Evolutionary conservation across 2,113 vertebrate species (phyloP), one percentile per base, ranked within the genome.

Genomic region (Pachycephala philippinensis): DNA sequence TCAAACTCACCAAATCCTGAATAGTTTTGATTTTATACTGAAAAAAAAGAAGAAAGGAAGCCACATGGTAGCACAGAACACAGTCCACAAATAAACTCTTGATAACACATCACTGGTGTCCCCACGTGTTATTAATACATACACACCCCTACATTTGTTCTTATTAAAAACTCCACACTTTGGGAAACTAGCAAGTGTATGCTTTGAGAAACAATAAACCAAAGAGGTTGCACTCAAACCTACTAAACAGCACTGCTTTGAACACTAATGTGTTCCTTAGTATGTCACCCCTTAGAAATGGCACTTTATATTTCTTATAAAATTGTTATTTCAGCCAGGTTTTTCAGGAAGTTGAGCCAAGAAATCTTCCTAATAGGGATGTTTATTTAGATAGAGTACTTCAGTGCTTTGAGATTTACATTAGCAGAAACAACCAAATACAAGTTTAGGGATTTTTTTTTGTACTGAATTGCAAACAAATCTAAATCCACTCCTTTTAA

Each of bases 1-100:
- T 99, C 94, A 99, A 98, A 94, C 99, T 99, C 96, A 99, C 99
- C 97, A 99, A 98, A 97, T 99, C 99, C 94, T 99, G 99, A 79
- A 99, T 98, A 81, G 97, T 99, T 96, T 99, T 98, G 74, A 99
- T 99, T 98, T 99, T 99, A 93, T 99, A 99, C 99, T 99, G 79
- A 74, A 96, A 64, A 69, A 85, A 52, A 89, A 53, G 3, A 69
- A 76, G 49, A 84, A 65, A 53, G n/a, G 5, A 91, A 92, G 61
- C 39, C 56, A 37, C 3, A 4, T 15, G 11, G 40, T 11, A 53
- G 47, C 45, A 89, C 12, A 95, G 44, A 80, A 76, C 13, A 50
- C 2, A 66, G 47, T 7, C 53, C 40, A 91, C 42, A 78, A 64
- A 88, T 22, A 74, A 77, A 27, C 13, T 72, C 47, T 14, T 37